Conservation (phyloP, 1,140 invertebrate genomes). For the Heterodera schachtii region DNA sequence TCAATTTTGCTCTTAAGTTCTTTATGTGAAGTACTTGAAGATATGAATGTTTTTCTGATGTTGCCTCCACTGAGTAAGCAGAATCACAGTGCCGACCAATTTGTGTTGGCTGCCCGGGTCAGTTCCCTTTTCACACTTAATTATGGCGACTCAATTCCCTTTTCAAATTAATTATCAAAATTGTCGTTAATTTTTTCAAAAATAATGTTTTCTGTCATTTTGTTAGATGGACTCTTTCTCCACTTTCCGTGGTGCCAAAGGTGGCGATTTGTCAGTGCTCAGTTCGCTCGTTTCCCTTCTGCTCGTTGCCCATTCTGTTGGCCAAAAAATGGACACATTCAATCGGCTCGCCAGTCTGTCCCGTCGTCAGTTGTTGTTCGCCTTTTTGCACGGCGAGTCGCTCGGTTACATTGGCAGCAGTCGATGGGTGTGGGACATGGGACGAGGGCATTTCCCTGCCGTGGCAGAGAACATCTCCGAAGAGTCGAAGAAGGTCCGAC, state of each 20-base stretch:
- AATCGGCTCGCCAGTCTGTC: conserved; percentile 28
- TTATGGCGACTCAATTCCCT: conserved; percentile 18
- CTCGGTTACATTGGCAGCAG: conserved; percentile 58
- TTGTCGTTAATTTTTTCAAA: too few relatives aligned
- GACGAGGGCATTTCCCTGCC: conserved; percentile 36
- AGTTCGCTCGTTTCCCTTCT: conserved; percentile 52
- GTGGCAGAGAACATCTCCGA: conserved; percentile 35
- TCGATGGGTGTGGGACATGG: conserved; percentile 48
- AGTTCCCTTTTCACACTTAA: conserved; percentile 4
- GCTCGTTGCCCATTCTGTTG: conserved; percentile 52
- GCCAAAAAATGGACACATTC: conserved; percentile 46
- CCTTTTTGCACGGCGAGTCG: conserved; percentile 57
- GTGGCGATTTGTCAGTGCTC: conserved; percentile 51
- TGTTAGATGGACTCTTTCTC: conserved; percentile 56
- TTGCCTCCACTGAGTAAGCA: conserved; percentile 45
- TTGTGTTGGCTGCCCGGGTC: conserved; percentile 37
- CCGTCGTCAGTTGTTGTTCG: conserved; percentile 47
- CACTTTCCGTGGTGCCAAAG: conserved; percentile 40
- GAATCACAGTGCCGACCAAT: conserved; percentile 28
- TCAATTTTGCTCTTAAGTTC: conserved; percentile 10
- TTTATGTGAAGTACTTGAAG: conserved; percentile 44
- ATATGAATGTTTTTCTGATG: conserved; percentile 47
- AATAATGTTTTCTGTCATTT: conserved; percentile 13
- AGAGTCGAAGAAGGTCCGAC: conserved; percentile 32
- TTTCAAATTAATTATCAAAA: conserved; percentile 12